Base-by-base conservation (phyloP, 2,888 invertebrate species). In the Cremastobaeus sp. region DNA sequence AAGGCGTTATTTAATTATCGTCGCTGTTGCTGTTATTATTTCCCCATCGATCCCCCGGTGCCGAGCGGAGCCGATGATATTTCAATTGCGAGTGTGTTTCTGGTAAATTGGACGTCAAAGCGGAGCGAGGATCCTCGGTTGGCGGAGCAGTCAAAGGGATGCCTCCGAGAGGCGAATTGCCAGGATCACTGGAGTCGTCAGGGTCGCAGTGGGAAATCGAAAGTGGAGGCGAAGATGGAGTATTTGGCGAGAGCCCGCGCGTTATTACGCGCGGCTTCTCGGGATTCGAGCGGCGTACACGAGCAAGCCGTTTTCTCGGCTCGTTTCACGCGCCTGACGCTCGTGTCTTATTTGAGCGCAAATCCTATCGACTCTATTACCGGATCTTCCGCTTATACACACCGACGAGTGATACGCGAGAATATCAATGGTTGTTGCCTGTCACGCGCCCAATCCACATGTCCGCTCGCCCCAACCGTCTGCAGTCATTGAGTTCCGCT, bases 291-390 rank as follows among this genome's bases (percentile, higher is more conserved):
- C 45, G 37, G 35, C 28, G 65, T 37, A 30, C 54, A 35, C 15
- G 65, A 65, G 65, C 54, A 65, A 54, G 65, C 54, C 54, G 54
- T 60, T 65, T 65, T 65, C 65, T 65, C 54, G 54, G 65, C 65
- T 54, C 65, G 65, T 65, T 65, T 54, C 45, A 34, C 54, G 43
- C 54, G 35, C 54, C 45, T 65, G n/a, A n/a, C n/a, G 65, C 54
- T 54, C 54, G 65, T 45, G 65, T 35, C 43, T 28, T 47, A 32
- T 54, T 20, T 15, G 45, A 54, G 35, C 52, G 54, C 35, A 35
- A 45, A 54, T 65, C 65, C 65, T 21, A 43, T 64, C 65, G 37
- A 47, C 65, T 64, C 54, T 35, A 64, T 64, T 64, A 45, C 64
- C 43, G 52, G 52, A 54, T 45, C 64, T 45, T 50, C 64, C 64